Evolutionary conservation across 1,140 invertebrate species (phyloP), one percentile per base, ranked within the genome.

Genomic region (Drosophila hydei): DNA sequence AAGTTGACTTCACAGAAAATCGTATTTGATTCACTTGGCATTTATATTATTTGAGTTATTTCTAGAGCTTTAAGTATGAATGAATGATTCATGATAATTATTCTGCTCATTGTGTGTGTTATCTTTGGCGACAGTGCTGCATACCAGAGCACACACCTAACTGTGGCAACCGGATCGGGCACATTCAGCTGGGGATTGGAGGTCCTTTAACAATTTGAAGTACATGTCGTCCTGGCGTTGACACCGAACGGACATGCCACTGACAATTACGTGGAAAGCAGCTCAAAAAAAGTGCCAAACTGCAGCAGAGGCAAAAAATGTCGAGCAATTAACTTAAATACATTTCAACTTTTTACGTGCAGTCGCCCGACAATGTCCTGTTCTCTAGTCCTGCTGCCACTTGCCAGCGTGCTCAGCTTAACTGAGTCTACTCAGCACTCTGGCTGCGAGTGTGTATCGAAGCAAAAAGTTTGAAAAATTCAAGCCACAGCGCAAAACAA

Each of bases 171-270:
- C 12, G 27, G 14, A 54, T 21, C 47, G 9, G 51, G 47, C 12
- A 36, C 19, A 18, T 23, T 25, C 63, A 43, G 25, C 54, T 67
- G 64, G 56, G 55, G 62, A 80, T 80, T 75, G 50, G 71, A 30
- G 33, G 58, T 62, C 74, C 64, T 19, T 68, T 55, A 58, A 59
- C 75, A 63, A 75, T 83, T 83, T 75, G 67, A 61, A 60, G 64
- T 43, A 74, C 73, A 80, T 87, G 80, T 75, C 54, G 56, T 60
- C 52, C 68, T 48, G 61, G 58, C 55, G 55, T 56, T 83, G 83
- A 88, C 83, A 88, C 67, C 75, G 59, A 88, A 88, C 83, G 83
- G 83, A 88, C 83, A 77, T 89, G 83, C 83, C 83, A 75, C 63
- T 88, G 83, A 79, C 78, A 87, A 87, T 87, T 87, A 87, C 81